phyloP scores from a whole-genome alignment of 2,797 vertebrate genomes.

The Paguma larvata region DNA sequence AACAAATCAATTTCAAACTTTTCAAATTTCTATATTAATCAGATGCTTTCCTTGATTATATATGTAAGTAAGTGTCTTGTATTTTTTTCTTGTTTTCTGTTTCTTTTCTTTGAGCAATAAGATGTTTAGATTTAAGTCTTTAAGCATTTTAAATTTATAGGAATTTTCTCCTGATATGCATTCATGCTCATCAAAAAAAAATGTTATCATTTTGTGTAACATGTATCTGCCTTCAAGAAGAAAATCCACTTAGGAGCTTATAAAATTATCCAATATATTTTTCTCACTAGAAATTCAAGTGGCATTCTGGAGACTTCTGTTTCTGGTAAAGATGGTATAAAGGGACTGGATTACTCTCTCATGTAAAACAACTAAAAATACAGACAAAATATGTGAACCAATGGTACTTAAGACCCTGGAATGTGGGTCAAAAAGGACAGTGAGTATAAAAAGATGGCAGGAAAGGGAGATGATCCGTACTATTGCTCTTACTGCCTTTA shows the following conservation, averaged over 20 bases:
- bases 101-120: neutral
- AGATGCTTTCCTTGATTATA: neutral
- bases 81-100: neutral
- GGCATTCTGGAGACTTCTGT: neutral
- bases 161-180: neutral
- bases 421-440: neutral
- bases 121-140: neutral
- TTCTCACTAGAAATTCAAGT: neutral
- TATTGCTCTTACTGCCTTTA: neutral
- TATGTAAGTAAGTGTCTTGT: neutral
- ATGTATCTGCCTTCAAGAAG: neutral
- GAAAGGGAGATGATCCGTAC: neutral
- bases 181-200: neutral
- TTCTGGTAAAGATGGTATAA: neutral
- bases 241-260: neutral
- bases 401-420: neutral
- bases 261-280: neutral
- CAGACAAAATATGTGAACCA: neutral
- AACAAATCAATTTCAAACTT: slow-evolving; percentile 21
- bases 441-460: neutral
- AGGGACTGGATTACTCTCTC: neutral
- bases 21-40: neutral
- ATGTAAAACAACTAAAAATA: neutral
- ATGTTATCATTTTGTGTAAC: neutral
- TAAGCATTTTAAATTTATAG: neutral